Evolutionary conservation across 2,797 vertebrate species (phyloP).

Genomic region (Diceros bicornis): DNA sequence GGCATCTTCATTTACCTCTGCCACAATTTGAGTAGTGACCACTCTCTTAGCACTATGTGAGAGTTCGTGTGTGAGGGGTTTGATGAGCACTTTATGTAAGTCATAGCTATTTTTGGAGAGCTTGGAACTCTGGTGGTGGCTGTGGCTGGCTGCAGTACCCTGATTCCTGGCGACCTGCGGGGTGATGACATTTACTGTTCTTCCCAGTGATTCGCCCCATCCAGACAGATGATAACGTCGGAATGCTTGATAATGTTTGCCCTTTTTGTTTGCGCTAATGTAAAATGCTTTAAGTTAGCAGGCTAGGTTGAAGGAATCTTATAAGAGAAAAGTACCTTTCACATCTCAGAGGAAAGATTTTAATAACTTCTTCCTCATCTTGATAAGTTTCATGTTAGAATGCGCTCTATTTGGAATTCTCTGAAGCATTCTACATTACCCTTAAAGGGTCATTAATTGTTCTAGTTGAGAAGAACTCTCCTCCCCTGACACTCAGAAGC

Average conservation of each 20-base stretch:
- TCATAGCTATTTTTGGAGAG: slow-evolving; percentile 83
- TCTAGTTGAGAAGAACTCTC: background rate
- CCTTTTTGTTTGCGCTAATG: slow-evolving; percentile 39
- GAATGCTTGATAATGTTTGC: slow-evolving; percentile 61
- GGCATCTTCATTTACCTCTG: slow-evolving; percentile 20
- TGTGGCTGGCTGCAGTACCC: slow-evolving; percentile 53
- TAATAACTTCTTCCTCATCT: slow-evolving; percentile 55
- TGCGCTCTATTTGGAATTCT: slow-evolving; percentile 60
- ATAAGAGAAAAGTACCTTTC: background rate
- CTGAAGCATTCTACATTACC: background rate
- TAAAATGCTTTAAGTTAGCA: slow-evolving; percentile 41
- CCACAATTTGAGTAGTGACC: slow-evolving; percentile 42
- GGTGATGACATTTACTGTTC: slow-evolving; percentile 78
- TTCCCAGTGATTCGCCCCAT: slow-evolving; percentile 41
- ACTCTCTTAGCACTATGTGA: background rate
- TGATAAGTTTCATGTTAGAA: slow-evolving; percentile 31
- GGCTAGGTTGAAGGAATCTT: slow-evolving; percentile 37
- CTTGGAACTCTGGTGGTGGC: slow-evolving; percentile 42
- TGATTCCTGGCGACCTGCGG: slow-evolving; percentile 67
- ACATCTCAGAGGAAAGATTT: slow-evolving; percentile 2
- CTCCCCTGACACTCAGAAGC: slow-evolving; percentile 8
- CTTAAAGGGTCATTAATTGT: slow-evolving; percentile 58
- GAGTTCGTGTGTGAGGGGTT: slow-evolving; percentile 62
- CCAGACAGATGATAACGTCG: slow-evolving; percentile 71
- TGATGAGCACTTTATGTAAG: slow-evolving; percentile 71